Evolutionary conservation across 1,140 invertebrate species (phyloP).

Genomic region (Eupristina koningsbergeri): DNA sequence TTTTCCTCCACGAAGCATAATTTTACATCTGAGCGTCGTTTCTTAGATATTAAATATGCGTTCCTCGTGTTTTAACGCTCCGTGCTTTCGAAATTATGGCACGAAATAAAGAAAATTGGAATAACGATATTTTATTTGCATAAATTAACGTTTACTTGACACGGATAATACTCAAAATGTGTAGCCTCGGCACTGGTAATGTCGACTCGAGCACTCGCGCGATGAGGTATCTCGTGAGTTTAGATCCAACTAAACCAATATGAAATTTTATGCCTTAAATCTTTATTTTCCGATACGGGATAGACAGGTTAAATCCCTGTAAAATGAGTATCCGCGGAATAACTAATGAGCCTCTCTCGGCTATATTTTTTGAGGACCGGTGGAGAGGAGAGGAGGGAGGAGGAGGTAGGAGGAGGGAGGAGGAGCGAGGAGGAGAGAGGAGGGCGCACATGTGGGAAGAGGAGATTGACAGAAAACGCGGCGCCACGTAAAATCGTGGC

Average conservation of each 20-base stretch:
- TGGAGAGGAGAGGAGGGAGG: background rate
- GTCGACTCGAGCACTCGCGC: background rate
- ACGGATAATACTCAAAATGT: background rate
- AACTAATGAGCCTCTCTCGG: conserved; percentile 24
- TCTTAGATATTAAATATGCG: conserved; percentile 16
- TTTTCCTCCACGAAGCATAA: conserved; percentile 6
- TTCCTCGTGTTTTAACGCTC: background rate
- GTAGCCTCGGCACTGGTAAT: background rate
- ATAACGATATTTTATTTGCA: conserved; percentile 19
- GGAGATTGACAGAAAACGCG: conserved; percentile 32
- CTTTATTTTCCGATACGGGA: conserved; percentile 23
- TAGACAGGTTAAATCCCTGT: background rate
- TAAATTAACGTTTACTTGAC: conserved; percentile 28
- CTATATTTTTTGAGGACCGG: too few relatives aligned
- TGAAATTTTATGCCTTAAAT: conserved; percentile 35
- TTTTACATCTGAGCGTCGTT: background rate
- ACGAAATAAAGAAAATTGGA: conserved; percentile 36
- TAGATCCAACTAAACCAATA: conserved; percentile 22
- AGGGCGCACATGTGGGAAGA: conserved; percentile 29
- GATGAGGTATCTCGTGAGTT: background rate
- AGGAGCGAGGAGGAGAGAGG: background rate
- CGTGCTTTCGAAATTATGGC: conserved; percentile 1
- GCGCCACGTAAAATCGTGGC: background rate
- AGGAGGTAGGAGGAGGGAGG: background rate
- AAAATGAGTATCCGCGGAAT: conserved; percentile 19